These are phyloP conservation scores for Hypercompe scribonia DNA, from an alignment of 2,888 invertebrate species.

Conservation along the genomic window DNA sequence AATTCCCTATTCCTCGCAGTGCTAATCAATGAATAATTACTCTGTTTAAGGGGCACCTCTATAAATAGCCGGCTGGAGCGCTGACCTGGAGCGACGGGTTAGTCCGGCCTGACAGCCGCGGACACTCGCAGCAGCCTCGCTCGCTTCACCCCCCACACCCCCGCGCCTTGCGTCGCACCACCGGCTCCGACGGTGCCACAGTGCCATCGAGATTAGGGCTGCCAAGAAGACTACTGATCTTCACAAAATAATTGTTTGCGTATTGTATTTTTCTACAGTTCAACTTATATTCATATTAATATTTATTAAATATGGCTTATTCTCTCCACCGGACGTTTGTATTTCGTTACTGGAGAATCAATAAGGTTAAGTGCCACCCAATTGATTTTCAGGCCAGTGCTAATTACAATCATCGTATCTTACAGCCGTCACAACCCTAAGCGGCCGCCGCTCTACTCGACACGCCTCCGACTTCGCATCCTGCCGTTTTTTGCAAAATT, in stretches of 20 bases:
- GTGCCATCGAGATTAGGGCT: constrained; percentile 41
- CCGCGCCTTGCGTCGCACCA: constrained; percentile 47
- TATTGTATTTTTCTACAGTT: constrained; percentile 19
- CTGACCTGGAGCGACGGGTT: constrained; percentile 87
- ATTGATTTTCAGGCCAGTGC: constrained; percentile 40
- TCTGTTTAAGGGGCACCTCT: constrained; percentile 87
- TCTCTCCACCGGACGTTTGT: constrained; percentile 28
- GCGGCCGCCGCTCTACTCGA: constrained; percentile 67
- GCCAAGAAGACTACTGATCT: constrained; percentile 31
- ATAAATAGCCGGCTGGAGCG: constrained; percentile 86
- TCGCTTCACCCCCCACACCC: constrained; percentile 54
- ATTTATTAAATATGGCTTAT: constrained; percentile 30
- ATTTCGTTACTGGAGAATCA: constrained; percentile 33
- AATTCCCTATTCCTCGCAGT: constrained; percentile 86
- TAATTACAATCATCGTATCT: constrained; percentile 29
- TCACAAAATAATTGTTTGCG: constrained; percentile 19
- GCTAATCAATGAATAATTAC: constrained; percentile 87
- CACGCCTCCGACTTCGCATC: constrained; percentile 80
- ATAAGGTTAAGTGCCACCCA: constrained; percentile 32
- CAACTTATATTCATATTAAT: constrained; percentile 26
- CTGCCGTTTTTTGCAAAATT: constrained; percentile 81
- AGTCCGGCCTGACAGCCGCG: constrained; percentile 85
- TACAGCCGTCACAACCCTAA: constrained; percentile 54
- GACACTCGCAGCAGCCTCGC: constrained; percentile 79
- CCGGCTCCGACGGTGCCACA: constrained; percentile 42